A percentile compares a stretch with the other conserved stretches of the same genome.
phyloP scores from a whole-genome alignment of 2,113 vertebrate genomes.

The Sander vitreus region DNA sequence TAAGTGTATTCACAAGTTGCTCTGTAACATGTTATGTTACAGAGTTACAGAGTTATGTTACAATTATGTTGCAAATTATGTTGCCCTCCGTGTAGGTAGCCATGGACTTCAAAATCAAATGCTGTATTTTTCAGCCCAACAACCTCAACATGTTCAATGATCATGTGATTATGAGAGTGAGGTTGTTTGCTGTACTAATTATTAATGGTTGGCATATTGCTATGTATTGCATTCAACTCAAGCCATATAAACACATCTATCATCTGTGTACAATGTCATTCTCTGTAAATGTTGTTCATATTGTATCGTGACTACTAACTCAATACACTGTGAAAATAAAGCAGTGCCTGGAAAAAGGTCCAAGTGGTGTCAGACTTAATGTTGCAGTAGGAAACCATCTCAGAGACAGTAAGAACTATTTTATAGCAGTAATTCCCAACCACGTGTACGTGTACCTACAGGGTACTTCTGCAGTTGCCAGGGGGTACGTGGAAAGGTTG shows the following conservation, averaged over 20 bases:
- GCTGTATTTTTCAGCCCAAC: constrained; percentile 46
- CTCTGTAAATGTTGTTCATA: constrained; percentile 64
- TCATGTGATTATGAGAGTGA: not conserved
- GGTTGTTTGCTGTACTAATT: constrained; percentile 23
- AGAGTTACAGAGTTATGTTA: no score
- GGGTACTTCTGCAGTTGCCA: no score
- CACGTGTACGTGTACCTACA: no score
- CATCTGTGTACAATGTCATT: constrained; percentile 38
- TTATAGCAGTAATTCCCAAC: no score
- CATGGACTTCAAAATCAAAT: constrained; percentile 21
- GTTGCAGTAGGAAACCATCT: not conserved
- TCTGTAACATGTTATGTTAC: constrained; percentile 19
- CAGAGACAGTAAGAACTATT: not conserved
- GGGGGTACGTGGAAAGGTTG: no score
- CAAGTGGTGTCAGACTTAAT: not conserved
- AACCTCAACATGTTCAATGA: constrained; percentile 28
- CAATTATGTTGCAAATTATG: no score
- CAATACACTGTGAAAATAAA: constrained; percentile 82
- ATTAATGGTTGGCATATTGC: constrained; percentile 16
- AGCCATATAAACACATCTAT: constrained; percentile 56
- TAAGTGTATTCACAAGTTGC: constrained; percentile 14
- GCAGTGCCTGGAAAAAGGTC: constrained; percentile 71
- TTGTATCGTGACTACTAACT: constrained; percentile 68
- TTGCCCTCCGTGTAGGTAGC: constrained; percentile 29
- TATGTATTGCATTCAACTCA: constrained; percentile 37